Evolutionary conservation across 2,888 invertebrate genomes (phyloP), one percentile per base, ranked within the genome.

Genomic region (Scotopteryx bipunctaria): DNA sequence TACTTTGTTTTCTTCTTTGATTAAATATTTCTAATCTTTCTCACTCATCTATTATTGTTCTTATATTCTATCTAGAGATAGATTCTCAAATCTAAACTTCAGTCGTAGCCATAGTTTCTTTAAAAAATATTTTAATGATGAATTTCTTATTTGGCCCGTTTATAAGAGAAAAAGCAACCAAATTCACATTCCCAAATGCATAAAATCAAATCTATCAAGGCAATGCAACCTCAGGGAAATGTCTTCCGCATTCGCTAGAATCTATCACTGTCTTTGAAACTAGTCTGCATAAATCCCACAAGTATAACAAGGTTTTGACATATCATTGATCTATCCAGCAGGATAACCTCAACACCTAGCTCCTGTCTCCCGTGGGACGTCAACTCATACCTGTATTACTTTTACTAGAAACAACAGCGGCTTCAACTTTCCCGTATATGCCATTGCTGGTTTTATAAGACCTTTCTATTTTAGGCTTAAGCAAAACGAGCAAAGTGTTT

Each of bases 281-380:
- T 70, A 71, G 69, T 73, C 75, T 71, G 76, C 78, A 78, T 76
- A 78, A 83, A 79, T 86, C 86, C 86, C 85, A 79, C 77, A 82
- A 81, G 85, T 79, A 81, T 80, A 83, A 85, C 83, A 76, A 78
- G 76, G 76, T 87, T 89, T 84, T 89, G 89, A 89, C 87, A 80
- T 83, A 83, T 81, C 85, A 86, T 86, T 87, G 88, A 87, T 87
- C 79, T 85, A 83, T 82, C 80, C 79, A 67, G 77, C 74, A 72
- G 73, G 55, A 81, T 82, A 81, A 83, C 74, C 76, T 85, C 83
- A 79, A 83, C 86, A 84, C 86, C 85, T 83, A 76, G 74, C 73
- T 73, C 44, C 70, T 64, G 69, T 69, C n/a, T n/a, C 74, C 77
- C 83, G 67, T 66, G 54, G 46, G 78, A 77, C 81, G 64, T 71